Percentiles rank a stretch among this genome's conserved stretches.
Conservation (phyloP, 2,797 vertebrate genomes). For the Platyrinchus mystaceus region DNA sequence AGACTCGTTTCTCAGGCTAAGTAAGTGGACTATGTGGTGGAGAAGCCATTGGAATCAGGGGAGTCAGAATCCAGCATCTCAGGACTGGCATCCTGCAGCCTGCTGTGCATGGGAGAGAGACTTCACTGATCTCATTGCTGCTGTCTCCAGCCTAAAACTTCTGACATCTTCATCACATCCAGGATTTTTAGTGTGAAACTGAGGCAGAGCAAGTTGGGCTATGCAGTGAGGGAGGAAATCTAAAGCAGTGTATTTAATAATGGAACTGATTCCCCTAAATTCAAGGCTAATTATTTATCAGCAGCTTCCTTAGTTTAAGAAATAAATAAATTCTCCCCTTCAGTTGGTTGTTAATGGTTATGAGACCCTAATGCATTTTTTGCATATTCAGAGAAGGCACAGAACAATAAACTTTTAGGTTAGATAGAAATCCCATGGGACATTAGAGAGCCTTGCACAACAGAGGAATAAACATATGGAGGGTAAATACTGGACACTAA, state of each 20-base stretch:
- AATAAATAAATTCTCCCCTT: background rate
- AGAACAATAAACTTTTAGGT: background rate
- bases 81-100: background rate
- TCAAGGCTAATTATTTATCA: background rate
- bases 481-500: conserved; percentile 6
- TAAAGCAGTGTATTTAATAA: background rate
- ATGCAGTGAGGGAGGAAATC: background rate
- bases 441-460: background rate
- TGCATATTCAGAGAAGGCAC: background rate
- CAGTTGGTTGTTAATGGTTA: background rate
- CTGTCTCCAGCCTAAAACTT: background rate
- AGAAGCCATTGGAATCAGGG: background rate
- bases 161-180: background rate
- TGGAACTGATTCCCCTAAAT: background rate
- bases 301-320: background rate
- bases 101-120: background rate
- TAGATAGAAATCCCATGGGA: background rate
- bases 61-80: background rate
- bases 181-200: background rate
- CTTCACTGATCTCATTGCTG: rapidly evolving
- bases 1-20: background rate
- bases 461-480: conserved; percentile 9
- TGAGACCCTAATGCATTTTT: background rate
- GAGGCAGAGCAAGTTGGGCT: background rate
- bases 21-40: background rate